These are phyloP conservation scores for Blera fallax DNA, from an alignment of 2,888 invertebrate species.

Conservation along the genomic window DNA sequence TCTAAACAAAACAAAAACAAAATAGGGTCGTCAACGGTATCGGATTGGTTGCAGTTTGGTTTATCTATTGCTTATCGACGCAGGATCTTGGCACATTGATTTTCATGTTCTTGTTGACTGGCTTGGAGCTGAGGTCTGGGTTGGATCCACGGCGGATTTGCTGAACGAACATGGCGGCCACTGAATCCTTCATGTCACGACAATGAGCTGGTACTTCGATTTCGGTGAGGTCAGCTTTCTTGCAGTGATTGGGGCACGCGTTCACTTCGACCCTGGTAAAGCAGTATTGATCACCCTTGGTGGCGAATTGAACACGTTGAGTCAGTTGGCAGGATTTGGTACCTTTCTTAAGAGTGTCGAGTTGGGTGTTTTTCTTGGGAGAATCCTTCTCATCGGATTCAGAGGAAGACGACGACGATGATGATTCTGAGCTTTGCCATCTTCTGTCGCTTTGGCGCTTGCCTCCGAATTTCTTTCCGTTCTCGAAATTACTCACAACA, in stretches of 20 bases:
- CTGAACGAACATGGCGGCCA: constrained; percentile 74
- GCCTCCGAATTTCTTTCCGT: constrained; percentile 59
- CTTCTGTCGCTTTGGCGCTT: constrained; percentile 49
- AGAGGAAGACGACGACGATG: constrained; percentile 53
- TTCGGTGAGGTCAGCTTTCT: constrained; percentile 76
- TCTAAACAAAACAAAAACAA: background rate
- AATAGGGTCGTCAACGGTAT: constrained; percentile 3
- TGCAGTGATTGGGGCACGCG: constrained; percentile 83
- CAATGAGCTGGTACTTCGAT: constrained; percentile 82
- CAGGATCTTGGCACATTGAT: constrained; percentile 79
- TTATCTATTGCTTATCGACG: background rate
- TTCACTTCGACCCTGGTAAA: constrained; percentile 84
- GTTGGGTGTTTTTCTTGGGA: constrained; percentile 22
- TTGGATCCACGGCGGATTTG: constrained; percentile 82
- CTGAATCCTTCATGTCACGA: constrained; percentile 75
- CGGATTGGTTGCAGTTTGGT: background rate
- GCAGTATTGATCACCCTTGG: constrained; percentile 84
- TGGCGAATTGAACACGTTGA: constrained; percentile 83
- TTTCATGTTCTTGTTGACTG: constrained; percentile 77
- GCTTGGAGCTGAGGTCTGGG: constrained; percentile 82
- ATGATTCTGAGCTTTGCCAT: constrained; percentile 57
- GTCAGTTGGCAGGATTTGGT: constrained; percentile 74
- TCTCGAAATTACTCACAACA: constrained; percentile 81
- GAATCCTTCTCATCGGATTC: constrained; percentile 54
- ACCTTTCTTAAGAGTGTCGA: constrained; percentile 36